Evolutionary conservation across 2,797 vertebrate genomes (phyloP).

Genomic region (Falco columbarius): DNA sequence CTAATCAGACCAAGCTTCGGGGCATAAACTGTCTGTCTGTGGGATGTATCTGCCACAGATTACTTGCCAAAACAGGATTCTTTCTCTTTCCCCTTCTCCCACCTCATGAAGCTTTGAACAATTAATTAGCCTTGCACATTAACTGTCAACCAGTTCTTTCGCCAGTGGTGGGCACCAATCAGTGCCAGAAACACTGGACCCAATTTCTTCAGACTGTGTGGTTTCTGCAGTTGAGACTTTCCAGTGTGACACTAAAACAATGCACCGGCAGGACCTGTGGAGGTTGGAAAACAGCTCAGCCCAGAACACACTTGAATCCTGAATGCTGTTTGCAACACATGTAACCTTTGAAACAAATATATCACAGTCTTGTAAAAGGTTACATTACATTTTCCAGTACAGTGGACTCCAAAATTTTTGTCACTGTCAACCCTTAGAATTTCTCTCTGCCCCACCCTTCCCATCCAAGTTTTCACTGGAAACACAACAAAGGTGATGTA

Average conservation of each 20-base stretch:
- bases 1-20: background rate
- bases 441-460: background rate
- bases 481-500: constrained; percentile 47
- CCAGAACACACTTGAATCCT: background rate
- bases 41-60: background rate
- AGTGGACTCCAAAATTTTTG: background rate
- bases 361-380: background rate
- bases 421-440: background rate
- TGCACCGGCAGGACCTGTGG: background rate
- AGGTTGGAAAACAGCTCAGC: background rate
- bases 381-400: background rate
- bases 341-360: background rate
- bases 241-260: background rate
- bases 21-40: background rate
- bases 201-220: background rate
- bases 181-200: background rate
- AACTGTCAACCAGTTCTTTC: background rate
- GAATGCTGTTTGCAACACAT: background rate
- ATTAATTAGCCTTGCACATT: constrained; percentile 3
- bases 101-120: constrained; percentile 16
- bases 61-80: constrained; percentile 4
- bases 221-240: background rate
- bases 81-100: background rate
- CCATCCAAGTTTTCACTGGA: constrained; percentile 17
- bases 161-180: background rate